Evolutionary conservation across 2,797 vertebrate genomes (phyloP).

Genomic region (Acanthurus lineatus): DNA sequence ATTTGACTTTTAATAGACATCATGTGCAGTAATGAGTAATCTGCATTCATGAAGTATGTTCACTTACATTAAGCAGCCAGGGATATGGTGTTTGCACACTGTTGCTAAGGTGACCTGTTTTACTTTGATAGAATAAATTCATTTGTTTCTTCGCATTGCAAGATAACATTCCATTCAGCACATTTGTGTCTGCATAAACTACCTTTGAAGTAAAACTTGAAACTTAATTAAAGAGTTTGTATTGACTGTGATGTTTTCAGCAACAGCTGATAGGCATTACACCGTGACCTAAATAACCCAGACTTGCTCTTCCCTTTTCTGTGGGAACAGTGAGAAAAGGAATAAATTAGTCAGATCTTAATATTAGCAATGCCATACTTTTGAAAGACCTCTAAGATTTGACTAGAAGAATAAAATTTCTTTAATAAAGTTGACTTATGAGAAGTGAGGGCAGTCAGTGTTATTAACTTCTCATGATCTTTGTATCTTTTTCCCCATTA

Average conservation of each 20-base stretch:
- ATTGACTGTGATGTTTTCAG: background rate
- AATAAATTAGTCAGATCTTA: constrained; percentile 6
- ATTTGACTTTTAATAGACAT: background rate
- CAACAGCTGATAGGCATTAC: no score
- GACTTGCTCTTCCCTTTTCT: background rate
- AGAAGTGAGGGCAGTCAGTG: constrained; percentile 1
- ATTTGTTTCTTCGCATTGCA: no score
- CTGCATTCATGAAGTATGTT: background rate
- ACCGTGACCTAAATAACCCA: background rate
- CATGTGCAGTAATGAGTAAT: background rate
- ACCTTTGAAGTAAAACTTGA: background rate
- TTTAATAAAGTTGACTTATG: constrained; percentile 14
- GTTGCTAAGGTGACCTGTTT: background rate
- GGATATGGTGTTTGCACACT: background rate
- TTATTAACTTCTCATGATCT: constrained; percentile 11
- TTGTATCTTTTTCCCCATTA: background rate
- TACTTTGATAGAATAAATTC: no score
- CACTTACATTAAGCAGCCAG: background rate
- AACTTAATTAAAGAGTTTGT: background rate
- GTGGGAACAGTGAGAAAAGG: background rate
- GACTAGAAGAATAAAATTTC: constrained; percentile 23
- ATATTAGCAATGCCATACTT: background rate
- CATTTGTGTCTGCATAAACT: background rate
- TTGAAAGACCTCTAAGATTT: constrained; percentile 4
- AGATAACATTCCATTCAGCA: background rate